A percentile compares a stretch with the other conserved stretches of the same genome.
Evolutionary conservation across 2,113 vertebrate species (phyloP).

Genomic region (Hylia prasina): DNA sequence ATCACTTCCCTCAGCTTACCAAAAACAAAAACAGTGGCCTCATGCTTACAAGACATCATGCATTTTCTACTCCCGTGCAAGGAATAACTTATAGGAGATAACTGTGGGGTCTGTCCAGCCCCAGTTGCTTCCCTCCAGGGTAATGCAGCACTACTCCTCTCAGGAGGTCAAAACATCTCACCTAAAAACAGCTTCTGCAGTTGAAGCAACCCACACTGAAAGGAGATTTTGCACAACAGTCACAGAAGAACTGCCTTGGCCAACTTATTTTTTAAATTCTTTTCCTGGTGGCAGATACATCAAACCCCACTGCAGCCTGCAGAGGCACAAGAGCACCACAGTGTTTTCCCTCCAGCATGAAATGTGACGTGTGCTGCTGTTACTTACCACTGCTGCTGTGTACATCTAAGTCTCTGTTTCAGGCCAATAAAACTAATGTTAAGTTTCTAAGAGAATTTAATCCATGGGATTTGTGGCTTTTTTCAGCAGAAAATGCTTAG

Average conservation of each 20-base stretch:
- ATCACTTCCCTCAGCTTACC: not conserved
- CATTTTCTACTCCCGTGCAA: not conserved
- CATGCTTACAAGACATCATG: not conserved
- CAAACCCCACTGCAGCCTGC: not conserved
- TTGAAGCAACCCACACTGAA: not conserved
- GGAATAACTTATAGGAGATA: not conserved
- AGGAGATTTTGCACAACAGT: not conserved
- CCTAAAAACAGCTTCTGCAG: not conserved
- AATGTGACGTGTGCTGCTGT: not conserved
- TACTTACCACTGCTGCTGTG: not conserved
- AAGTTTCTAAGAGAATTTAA: not conserved
- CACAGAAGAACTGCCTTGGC: not conserved
- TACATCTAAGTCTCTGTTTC: not conserved
- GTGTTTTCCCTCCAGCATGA: fast-evolving
- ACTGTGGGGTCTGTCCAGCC: not conserved
- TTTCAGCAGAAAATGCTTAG: not conserved
- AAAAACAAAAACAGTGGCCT: not conserved
- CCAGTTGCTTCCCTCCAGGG: not conserved
- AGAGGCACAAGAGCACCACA: not conserved
- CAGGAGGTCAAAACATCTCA: not conserved
- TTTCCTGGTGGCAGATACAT: not conserved
- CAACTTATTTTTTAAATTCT: not conserved
- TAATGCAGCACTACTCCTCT: not conserved
- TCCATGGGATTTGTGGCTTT: not conserved
- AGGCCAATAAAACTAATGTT: not conserved